These are phyloP conservation scores for Platycheirus rosarum DNA, from an alignment of 2,888 invertebrate species.

Conservation along the genomic window DNA sequence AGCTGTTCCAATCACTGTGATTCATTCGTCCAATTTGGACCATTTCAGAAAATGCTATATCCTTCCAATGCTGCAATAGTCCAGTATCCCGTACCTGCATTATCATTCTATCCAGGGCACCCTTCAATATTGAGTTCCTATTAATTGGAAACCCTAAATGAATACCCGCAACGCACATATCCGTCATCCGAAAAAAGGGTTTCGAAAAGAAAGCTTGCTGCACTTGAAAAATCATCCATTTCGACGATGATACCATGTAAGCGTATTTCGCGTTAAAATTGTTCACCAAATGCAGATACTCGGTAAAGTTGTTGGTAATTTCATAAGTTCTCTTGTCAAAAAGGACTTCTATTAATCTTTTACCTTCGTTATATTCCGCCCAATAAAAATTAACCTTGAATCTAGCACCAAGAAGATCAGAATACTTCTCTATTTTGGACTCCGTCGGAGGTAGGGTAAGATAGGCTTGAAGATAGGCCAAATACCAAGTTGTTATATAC, in stretches of 20 bases:
- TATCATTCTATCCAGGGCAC: conserved; percentile 21
- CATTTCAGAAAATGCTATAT: conserved; percentile 20
- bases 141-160: conserved; percentile 29
- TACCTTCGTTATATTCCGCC: neutral
- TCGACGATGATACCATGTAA: neutral
- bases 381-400: neutral
- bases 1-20: conserved; percentile 26
- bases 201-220: conserved; percentile 26
- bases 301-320: neutral
- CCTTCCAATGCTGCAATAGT: conserved; percentile 30
- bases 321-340: neutral
- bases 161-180: neutral
- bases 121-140: conserved; percentile 20
- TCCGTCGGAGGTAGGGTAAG: conserved; percentile 26
- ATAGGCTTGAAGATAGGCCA: conserved; percentile 36
- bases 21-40: conserved; percentile 30
- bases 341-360: neutral
- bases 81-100: conserved; percentile 31
- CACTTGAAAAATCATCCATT: conserved; percentile 16
- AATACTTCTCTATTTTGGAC: neutral
- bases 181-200: conserved; percentile 20
- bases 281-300: neutral
- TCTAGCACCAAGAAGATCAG: neutral
- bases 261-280: conserved; percentile 14
- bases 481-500: conserved; percentile 25